Evolutionary conservation across 2,888 invertebrate genomes (phyloP).

Genomic region (Mycalesis mineus): DNA sequence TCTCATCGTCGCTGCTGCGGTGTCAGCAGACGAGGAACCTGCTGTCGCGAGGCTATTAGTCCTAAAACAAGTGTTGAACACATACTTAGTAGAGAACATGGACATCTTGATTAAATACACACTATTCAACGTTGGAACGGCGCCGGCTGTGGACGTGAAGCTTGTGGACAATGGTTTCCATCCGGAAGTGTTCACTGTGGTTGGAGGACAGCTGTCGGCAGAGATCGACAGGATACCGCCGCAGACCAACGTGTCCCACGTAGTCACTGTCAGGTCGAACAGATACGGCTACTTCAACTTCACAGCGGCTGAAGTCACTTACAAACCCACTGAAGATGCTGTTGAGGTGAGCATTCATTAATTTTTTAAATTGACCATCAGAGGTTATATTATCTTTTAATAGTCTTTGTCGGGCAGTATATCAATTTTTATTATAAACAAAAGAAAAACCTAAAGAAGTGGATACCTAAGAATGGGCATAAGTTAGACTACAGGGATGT

Average conservation of each 20-base stretch:
- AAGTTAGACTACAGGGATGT: too few species aligned
- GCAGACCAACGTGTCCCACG: conserved; percentile 94
- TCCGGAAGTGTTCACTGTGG: conserved; percentile 91
- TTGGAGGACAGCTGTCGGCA: conserved; percentile 90
- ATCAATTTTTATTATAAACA: too few species aligned
- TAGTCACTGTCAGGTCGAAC: conserved; percentile 93
- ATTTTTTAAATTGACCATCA: too few species aligned
- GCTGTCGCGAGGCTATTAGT: conserved; percentile 89
- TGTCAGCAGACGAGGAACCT: conserved; percentile 82
- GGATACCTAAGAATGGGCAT: too few species aligned
- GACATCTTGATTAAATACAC: conserved; percentile 97
- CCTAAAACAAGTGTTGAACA: conserved; percentile 96
- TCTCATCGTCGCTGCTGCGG: conserved; percentile 64
- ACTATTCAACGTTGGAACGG: conserved; percentile 94
- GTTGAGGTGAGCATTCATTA: conserved; percentile 74
- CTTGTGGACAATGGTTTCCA: conserved; percentile 95
- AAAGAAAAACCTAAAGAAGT: too few species aligned
- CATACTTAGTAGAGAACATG: conserved; percentile 96
- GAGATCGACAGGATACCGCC: conserved; percentile 94
- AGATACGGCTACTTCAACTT: conserved; percentile 98
- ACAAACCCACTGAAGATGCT: conserved; percentile 90
- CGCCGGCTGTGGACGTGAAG: conserved; percentile 92
- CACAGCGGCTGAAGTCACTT: conserved; percentile 94
- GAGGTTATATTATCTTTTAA: too few species aligned
- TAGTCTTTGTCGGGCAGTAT: too few species aligned